A percentile compares a stretch with the other conserved stretches of the same genome.
Evolutionary conservation across 2,113 vertebrate species (phyloP).

Genomic region (Cheilinus undulatus): DNA sequence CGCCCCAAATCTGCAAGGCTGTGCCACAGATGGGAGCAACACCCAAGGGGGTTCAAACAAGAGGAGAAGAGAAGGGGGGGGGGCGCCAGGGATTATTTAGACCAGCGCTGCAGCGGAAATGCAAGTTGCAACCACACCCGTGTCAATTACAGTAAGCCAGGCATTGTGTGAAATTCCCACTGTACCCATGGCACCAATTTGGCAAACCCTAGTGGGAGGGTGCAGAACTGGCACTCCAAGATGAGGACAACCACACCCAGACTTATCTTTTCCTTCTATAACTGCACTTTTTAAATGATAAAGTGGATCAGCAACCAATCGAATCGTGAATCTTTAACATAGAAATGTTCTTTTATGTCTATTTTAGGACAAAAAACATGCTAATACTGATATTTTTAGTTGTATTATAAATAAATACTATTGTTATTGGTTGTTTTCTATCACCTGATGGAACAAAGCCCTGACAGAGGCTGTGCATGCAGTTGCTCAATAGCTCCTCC

Average conservation of each 20-base stretch:
- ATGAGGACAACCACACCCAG: slow-evolving; percentile 39
- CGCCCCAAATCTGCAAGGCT: slow-evolving; percentile 15
- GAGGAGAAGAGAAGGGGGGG: background rate
- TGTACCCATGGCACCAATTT: slow-evolving; percentile 57
- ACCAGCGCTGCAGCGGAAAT: slow-evolving; percentile 45
- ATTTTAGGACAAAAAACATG: slow-evolving; percentile 18
- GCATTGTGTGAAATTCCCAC: slow-evolving; percentile 57
- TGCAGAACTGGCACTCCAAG: slow-evolving; percentile 34
- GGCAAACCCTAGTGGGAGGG: slow-evolving; percentile 49
- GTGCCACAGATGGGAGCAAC: slow-evolving; percentile 53
- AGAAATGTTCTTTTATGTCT: background rate
- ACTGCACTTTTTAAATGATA: slow-evolving; percentile 10
- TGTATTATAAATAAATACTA: background rate
- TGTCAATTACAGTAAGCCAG: slow-evolving; percentile 46
- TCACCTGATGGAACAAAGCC: slow-evolving; percentile 41
- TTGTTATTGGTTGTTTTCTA: slow-evolving; percentile 21
- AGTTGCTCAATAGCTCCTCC: slow-evolving; percentile 60
- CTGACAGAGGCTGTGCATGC: background rate
- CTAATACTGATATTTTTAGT: slow-evolving; percentile 23
- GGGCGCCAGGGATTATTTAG: slow-evolving; percentile 32
- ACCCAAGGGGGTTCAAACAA: slow-evolving; percentile 30
- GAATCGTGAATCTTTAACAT: background rate
- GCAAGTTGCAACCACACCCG: slow-evolving; percentile 66
- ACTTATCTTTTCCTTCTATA: slow-evolving; percentile 4
- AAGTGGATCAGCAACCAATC: background rate